Conservation (phyloP, 1,140 invertebrate species). For the Pachypeltis micranthus region DNA sequence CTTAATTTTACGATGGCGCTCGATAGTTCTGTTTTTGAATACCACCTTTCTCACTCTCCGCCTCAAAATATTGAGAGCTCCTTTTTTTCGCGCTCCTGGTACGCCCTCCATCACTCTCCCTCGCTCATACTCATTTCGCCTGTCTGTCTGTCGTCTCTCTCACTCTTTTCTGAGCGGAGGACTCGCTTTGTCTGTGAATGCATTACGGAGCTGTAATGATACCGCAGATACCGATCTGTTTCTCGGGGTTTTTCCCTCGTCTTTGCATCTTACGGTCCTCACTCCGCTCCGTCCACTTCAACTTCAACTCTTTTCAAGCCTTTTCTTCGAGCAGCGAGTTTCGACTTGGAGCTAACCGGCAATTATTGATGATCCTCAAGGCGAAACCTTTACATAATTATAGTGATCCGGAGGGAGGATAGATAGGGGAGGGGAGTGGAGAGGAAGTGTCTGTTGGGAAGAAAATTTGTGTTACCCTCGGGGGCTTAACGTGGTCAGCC, state of each 20-base stretch:
- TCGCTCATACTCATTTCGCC: too few relatives aligned
- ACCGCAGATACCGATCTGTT: conserved; percentile 8
- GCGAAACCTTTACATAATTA: conserved; percentile 17
- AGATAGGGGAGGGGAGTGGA: conserved; percentile 1
- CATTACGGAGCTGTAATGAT: too few relatives aligned
- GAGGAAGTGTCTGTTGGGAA: background rate
- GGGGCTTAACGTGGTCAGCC: too few relatives aligned
- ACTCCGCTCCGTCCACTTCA: background rate
- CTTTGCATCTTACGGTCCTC: background rate
- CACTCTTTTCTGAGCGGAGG: too few relatives aligned
- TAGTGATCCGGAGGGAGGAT: conserved; percentile 4
- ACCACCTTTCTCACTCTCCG: too few relatives aligned
- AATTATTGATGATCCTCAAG: conserved; percentile 17
- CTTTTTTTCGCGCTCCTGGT: too few relatives aligned
- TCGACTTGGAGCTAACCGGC: too few relatives aligned
- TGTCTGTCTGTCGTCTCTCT: too few relatives aligned
- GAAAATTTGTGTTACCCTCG: conserved; percentile 11
- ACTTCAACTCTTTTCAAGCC: background rate
- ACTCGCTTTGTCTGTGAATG: too few relatives aligned
- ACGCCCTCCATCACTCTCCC: too few relatives aligned
- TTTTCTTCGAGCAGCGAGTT: too few relatives aligned
- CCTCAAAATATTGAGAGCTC: too few relatives aligned
- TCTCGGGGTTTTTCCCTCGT: background rate
- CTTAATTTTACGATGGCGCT: conserved; percentile 3
- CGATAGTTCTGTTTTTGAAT: background rate